Conservation (phyloP, 1,140 invertebrate species). For the Pinna nobilis region DNA sequence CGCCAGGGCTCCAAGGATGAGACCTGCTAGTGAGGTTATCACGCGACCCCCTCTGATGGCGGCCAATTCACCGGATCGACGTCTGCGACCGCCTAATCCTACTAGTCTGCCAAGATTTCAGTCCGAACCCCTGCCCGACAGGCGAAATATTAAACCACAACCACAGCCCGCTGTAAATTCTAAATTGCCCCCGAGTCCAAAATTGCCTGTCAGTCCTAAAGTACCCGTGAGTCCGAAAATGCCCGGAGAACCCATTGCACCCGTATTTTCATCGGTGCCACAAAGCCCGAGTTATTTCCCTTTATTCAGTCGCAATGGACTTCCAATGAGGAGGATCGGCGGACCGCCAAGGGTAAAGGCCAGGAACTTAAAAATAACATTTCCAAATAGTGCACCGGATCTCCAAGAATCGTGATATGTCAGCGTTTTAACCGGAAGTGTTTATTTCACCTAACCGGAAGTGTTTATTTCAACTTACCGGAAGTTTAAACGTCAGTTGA, state of each 20-base stretch:
- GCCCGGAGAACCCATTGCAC: constrained; percentile 17
- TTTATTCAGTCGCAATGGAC: constrained; percentile 34
- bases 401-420: too few species aligned
- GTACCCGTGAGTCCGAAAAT: not conserved
- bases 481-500: too few species aligned
- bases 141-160: not conserved
- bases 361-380: constrained; percentile 11
- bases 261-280: not conserved
- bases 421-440: too few species aligned
- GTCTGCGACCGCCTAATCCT: not conserved
- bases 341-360: constrained; percentile 20
- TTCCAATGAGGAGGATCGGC: constrained; percentile 36
- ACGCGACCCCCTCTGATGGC: not conserved
- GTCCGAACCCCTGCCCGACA: constrained; percentile 1
- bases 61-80: not conserved
- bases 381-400: constrained; percentile 15
- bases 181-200: not conserved
- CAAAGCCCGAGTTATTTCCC: constrained; percentile 31
- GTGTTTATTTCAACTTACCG: too few species aligned
- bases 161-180: not conserved
- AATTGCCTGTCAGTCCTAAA: not conserved
- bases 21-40: not conserved
- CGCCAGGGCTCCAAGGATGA: constrained; percentile 18
- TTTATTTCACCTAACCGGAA: too few species aligned
- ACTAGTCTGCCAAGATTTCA: not conserved